Evolutionary conservation across 2,113 vertebrate species (phyloP), one percentile per base, ranked within the genome.

Genomic region (Felis chaus): DNA sequence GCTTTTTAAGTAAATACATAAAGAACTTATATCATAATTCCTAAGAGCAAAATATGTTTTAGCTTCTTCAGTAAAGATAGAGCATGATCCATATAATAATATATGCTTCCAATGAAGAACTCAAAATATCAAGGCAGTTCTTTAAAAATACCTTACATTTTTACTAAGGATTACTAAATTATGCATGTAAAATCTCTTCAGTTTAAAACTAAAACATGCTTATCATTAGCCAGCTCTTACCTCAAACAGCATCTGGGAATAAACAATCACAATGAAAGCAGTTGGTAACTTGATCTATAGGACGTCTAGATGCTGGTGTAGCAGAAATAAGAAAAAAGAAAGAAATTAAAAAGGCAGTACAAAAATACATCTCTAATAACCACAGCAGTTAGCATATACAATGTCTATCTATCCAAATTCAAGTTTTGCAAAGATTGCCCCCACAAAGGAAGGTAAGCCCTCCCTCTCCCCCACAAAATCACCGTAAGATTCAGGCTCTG

Each of bases 1-100:
- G 14, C 79, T 93, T 96, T 95, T 78, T 53, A 89, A 92, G 69
- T 53, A 89, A 96, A 95, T 78, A 45, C 21, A 82, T 74, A 68
- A 79, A 71, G 29, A 80, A 79, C 21, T 25, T 39, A 61, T 33
- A 93, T 69, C 55, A 90, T 89, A 89, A 89, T 71, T 18, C 31
- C 79, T 85, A 81, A 27, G 4, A 91, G 39, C 6, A 91, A 90
- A 7, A 86, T 19, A 79, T 83, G 11, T 55, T 95, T 76, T 63
- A 92, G 50, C 18, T 16, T 95, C 87, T 90, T 80, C 10, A 83
- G 68, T 36, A 89, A 96, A 93, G 55, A 87, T 7, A 84, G 15
- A 66, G 5, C 23, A 69, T 19, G 89, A 83, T 93, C 16, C 15
- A 39, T 23, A 71, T 66, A 81, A 92, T 36, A 5, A 76, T 68